phyloP scores from a whole-genome alignment of 2,888 invertebrate genomes.

The Petrolisthes cinctipes region DNA sequence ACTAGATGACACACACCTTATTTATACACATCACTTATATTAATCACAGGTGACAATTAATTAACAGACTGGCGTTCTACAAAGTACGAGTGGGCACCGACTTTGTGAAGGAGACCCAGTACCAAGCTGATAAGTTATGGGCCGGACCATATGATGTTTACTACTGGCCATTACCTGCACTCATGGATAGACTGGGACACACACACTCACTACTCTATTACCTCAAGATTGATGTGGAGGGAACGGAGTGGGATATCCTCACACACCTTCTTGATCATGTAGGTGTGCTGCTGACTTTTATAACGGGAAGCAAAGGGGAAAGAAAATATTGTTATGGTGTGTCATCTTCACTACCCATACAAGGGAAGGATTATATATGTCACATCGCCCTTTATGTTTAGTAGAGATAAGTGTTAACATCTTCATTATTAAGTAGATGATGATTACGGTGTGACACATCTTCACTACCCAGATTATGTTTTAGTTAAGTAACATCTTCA shows the following conservation, averaged over 20 bases:
- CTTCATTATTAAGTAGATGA: too few species aligned
- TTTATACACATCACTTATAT: not conserved
- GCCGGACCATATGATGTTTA: conserved; percentile 21
- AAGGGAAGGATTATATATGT: too few species aligned
- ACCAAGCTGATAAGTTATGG: not conserved
- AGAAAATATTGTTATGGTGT: not conserved
- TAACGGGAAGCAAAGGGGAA: not conserved
- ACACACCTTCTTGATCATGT: conserved; percentile 52
- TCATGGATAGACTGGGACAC: conserved; percentile 43
- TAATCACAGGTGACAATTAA: not conserved
- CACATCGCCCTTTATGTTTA: too few species aligned
- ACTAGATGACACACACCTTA: not conserved
- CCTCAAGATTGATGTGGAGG: conserved; percentile 61
- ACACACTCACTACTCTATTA: conserved; percentile 14
- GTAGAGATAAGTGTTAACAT: too few species aligned
- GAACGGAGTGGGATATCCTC: conserved; percentile 52
- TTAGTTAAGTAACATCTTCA: too few species aligned
- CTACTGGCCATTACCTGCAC: conserved; percentile 46
- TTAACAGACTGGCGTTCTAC: conserved; percentile 39
- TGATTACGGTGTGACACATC: too few species aligned
- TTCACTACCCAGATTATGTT: too few species aligned
- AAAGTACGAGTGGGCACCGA: conserved; percentile 35
- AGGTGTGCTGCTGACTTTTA: not conserved
- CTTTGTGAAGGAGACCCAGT: conserved; percentile 20
- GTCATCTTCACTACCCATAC: too few species aligned